phyloP scores from a whole-genome alignment of 2,888 invertebrate species.

The Tanytarsus gracilentus region DNA sequence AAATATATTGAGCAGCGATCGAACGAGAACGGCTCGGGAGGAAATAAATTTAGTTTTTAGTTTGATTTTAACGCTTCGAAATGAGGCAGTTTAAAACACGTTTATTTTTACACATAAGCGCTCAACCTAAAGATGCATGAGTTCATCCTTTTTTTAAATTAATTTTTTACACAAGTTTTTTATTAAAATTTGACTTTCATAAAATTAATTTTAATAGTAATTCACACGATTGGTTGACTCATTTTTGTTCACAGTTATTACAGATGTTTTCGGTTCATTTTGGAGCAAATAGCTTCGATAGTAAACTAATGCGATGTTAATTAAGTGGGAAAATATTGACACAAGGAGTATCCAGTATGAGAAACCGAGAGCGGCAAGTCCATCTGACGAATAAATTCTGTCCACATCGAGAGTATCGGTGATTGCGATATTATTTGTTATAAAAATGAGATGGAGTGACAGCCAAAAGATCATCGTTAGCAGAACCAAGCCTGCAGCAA shows the following conservation, averaged over 20 bases:
- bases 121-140: too few relatives aligned
- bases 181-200: too few relatives aligned
- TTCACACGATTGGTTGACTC: conserved; percentile 31
- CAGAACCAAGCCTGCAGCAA: conserved; percentile 40
- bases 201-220: too few relatives aligned
- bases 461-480: conserved; percentile 42
- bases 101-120: too few relatives aligned
- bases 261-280: conserved; percentile 35
- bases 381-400: conserved; percentile 35
- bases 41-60: too few relatives aligned
- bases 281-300: conserved; percentile 38
- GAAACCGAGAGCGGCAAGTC: conserved; percentile 40
- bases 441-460: conserved; percentile 36
- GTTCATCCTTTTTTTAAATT: too few relatives aligned
- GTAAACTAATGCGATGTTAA: conserved; percentile 38
- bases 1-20: too few relatives aligned
- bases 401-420: conserved; percentile 39
- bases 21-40: too few relatives aligned
- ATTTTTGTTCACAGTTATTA: conserved; percentile 32
- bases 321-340: conserved; percentile 33
- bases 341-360: conserved; percentile 42
- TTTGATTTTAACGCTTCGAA: too few relatives aligned
- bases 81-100: too few relatives aligned
- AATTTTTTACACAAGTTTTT: too few relatives aligned
- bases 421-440: conserved; percentile 40